Conservation (phyloP, 2,888 invertebrate genomes). For the Incurvaria masculella region DNA sequence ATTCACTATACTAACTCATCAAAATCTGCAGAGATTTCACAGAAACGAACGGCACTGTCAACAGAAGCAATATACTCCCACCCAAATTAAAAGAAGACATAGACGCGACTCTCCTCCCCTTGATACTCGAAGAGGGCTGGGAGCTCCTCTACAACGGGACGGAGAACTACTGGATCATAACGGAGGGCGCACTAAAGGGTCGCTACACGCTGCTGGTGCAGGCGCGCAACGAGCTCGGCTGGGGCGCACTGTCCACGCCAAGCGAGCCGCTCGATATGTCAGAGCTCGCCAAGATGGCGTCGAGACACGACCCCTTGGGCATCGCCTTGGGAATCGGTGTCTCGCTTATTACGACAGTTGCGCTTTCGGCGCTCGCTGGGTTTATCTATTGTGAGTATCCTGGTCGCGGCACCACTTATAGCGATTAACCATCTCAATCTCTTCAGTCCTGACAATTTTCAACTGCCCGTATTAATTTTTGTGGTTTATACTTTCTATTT, state of each 20-base stretch:
- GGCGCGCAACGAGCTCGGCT: slow-evolving; percentile 77
- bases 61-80: slow-evolving; percentile 30
- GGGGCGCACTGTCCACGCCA: slow-evolving; percentile 71
- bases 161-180: slow-evolving; percentile 80
- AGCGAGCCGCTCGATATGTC: slow-evolving; percentile 42
- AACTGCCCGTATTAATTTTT: too few species aligned
- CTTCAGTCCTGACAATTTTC: too few species aligned
- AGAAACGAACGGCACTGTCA: slow-evolving; percentile 26
- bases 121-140: slow-evolving; percentile 53
- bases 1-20: too few species aligned
- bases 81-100: slow-evolving; percentile 32
- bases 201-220: slow-evolving; percentile 72
- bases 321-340: slow-evolving; percentile 63
- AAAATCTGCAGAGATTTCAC: slow-evolving; percentile 8
- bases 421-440: too few species aligned
- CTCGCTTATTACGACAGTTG: slow-evolving; percentile 47
- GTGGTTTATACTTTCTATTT: too few species aligned
- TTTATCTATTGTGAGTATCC: slow-evolving; percentile 7
- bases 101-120: slow-evolving; percentile 33
- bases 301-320: slow-evolving; percentile 48
- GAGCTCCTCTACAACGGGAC: slow-evolving; percentile 68
- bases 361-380: slow-evolving; percentile 19
- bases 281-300: slow-evolving; percentile 33
- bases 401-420: too few species aligned
- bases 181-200: slow-evolving; percentile 58